phyloP scores from a whole-genome alignment of 1,140 invertebrate species.

The Trachymyrmex cornetzi region DNA sequence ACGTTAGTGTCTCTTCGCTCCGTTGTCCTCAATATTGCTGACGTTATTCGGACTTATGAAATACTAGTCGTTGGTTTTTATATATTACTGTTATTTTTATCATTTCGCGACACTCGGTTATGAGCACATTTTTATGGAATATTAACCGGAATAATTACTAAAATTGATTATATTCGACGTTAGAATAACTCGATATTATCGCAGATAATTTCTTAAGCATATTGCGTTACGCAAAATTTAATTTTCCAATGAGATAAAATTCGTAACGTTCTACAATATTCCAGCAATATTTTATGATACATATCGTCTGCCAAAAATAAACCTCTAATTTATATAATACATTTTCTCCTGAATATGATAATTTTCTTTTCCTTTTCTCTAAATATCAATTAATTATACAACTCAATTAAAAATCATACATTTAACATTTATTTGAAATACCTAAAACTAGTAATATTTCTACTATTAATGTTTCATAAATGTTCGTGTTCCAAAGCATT shows the following conservation, averaged over 20 bases:
- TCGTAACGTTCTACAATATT: not conserved
- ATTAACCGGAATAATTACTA: not conserved
- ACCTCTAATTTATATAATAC: not conserved
- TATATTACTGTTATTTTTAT: not conserved
- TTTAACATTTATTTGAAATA: not conserved
- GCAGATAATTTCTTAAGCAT: not conserved
- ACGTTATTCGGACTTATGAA: constrained; percentile 14
- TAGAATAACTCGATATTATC: not conserved
- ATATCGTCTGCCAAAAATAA: not conserved
- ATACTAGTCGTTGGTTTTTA: not conserved
- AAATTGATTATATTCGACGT: not conserved
- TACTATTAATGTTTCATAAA: not conserved
- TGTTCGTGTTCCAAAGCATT: not conserved
- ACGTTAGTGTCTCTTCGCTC: not conserved
- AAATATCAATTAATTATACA: constrained; percentile 4
- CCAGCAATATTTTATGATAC: not conserved
- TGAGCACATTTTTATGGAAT: not conserved
- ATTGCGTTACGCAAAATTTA: not conserved
- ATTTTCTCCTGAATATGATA: not conserved
- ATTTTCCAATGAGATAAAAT: not conserved
- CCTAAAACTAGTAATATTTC: not conserved
- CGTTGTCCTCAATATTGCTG: not conserved
- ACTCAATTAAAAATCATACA: not conserved
- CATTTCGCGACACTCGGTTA: not conserved
- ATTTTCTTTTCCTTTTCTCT: not conserved